Conservation (phyloP, 2,797 vertebrate genomes). For the Malacoraja senta region DNA sequence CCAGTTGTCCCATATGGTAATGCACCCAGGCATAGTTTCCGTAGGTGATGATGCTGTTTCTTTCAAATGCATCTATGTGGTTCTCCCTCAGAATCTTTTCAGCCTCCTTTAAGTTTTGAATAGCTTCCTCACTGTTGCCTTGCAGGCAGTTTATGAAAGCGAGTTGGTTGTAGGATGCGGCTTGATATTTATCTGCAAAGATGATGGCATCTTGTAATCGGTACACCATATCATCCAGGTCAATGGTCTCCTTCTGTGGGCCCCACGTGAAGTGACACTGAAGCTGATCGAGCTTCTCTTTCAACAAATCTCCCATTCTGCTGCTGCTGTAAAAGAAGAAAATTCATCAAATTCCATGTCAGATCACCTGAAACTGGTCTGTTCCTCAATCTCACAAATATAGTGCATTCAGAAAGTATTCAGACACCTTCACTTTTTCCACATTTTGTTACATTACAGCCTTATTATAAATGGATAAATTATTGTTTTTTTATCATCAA, state of each 20-base stretch:
- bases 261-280: slow-evolving; percentile 71
- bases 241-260: slow-evolving; percentile 53
- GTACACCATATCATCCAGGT: slow-evolving; percentile 47
- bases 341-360: not conserved
- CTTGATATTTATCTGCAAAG: no score
- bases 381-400: no score
- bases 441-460: no score
- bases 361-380: no score
- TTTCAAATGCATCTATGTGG: slow-evolving; percentile 47
- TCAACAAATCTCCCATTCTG: slow-evolving; percentile 48
- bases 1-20: slow-evolving; percentile 42
- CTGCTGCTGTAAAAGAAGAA: slow-evolving; percentile 48
- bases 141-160: slow-evolving; percentile 51
- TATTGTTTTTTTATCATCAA: no score
- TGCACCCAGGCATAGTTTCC: slow-evolving; percentile 65
- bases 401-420: no score
- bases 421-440: no score
- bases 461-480: no score
- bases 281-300: slow-evolving; percentile 52
- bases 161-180: slow-evolving; percentile 48
- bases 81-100: not conserved
- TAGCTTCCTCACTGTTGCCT: slow-evolving; percentile 41
- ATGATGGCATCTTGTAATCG: no score
- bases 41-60: slow-evolving; percentile 60
- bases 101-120: slow-evolving; percentile 39